These are phyloP conservation scores for Carposina sasakii DNA, from an alignment of 1,140 invertebrate species.

Conservation along the genomic window DNA sequence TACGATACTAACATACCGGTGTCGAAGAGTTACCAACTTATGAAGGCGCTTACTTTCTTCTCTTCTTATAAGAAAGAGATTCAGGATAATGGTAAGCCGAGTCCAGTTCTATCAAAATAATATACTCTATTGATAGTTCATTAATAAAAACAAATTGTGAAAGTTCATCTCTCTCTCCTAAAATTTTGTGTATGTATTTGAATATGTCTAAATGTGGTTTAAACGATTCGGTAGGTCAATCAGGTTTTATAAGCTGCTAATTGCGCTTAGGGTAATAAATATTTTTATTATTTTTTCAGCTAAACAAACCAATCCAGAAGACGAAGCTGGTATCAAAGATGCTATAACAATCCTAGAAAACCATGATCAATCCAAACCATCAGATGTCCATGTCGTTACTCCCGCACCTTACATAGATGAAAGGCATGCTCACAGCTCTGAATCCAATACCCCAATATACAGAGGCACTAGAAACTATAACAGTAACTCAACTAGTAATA, in stretches of 20 bases:
- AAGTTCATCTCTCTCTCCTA: too few relatives aligned
- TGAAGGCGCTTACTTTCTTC: slow-evolving; percentile 91
- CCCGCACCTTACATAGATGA: slow-evolving; percentile 45
- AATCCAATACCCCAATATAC: slow-evolving; percentile 42
- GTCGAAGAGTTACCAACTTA: slow-evolving; percentile 91
- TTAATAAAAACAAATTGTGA: too few relatives aligned
- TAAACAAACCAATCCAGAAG: slow-evolving; percentile 54
- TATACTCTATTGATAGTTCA: too few relatives aligned
- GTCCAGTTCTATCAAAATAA: too few relatives aligned
- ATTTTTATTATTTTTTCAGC: slow-evolving; percentile 33
- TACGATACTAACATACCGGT: slow-evolving; percentile 93
- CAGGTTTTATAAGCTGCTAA: too few relatives aligned
- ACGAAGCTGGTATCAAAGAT: slow-evolving; percentile 62
- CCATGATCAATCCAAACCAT: slow-evolving; percentile 37
- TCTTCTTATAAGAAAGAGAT: slow-evolving; percentile 83
- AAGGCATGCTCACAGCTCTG: slow-evolving; percentile 39
- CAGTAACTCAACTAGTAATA: slow-evolving; percentile 27
- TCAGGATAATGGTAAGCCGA: slow-evolving; percentile 52
- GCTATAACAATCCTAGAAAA: slow-evolving; percentile 66
- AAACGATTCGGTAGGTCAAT: too few relatives aligned
- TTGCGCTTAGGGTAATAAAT: too few relatives aligned
- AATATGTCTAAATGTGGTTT: too few relatives aligned
- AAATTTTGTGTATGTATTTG: too few relatives aligned
- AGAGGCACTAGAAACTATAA: slow-evolving; percentile 43
- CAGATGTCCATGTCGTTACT: slow-evolving; percentile 41